These are phyloP conservation scores for Macrophya alboannulata DNA, from an alignment of 2,888 invertebrate species.

Conservation along the genomic window DNA sequence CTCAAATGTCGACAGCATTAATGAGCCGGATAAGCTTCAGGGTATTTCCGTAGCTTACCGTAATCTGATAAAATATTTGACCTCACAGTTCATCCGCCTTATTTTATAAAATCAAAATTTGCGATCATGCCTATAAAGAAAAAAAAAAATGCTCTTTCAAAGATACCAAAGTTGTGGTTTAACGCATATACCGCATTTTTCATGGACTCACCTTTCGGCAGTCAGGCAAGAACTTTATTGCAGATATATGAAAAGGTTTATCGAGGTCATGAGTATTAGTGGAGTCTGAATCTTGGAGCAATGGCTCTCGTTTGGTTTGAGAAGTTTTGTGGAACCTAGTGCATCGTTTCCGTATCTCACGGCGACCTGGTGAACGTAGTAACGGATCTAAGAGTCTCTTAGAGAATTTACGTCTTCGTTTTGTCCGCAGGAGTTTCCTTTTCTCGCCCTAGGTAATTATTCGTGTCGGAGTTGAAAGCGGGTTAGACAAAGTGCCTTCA, in stretches of 20 bases:
- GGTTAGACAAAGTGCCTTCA: constrained; percentile 70
- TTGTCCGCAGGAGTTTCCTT: constrained; percentile 50
- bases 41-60: not conserved
- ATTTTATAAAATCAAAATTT: not conserved
- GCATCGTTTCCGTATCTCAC: constrained; percentile 41
- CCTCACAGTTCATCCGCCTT: not conserved
- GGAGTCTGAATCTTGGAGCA: constrained; percentile 18
- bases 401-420: constrained; percentile 43
- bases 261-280: constrained; percentile 9
- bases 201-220: no score
- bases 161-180: not conserved
- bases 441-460: constrained; percentile 65
- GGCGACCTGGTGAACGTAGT: constrained; percentile 15
- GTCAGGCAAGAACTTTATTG: not conserved
- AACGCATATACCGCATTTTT: not conserved
- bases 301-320: constrained; percentile 30
- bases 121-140: not conserved
- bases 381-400: constrained; percentile 39
- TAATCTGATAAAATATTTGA: not conserved
- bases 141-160: not conserved
- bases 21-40: constrained; percentile 12
- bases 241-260: constrained; percentile 7
- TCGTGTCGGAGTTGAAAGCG: constrained; percentile 60
- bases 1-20: constrained; percentile 21
- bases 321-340: constrained; percentile 21